Evolutionary conservation across 2,797 vertebrate species (phyloP), one percentile per base, ranked within the genome.

Genomic region (Siniperca scherzeri): DNA sequence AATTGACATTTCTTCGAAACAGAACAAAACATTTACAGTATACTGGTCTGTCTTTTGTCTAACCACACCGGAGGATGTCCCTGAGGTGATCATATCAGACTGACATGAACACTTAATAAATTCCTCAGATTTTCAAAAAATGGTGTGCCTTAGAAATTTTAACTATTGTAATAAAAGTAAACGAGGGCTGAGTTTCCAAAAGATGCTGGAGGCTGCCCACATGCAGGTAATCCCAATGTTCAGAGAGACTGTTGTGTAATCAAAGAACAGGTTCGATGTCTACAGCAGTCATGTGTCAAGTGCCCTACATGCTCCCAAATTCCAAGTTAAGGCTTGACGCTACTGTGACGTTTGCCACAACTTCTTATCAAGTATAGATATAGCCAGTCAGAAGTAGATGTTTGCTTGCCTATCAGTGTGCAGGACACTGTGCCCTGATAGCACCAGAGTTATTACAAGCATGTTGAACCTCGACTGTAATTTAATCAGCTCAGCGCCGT

Each of bases 211-310:
- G 21, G 22, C 75, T 38, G 25, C 40, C 30, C 36, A 60, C 84
- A 66, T 84, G 78, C 78, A 66, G 27, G 38, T 44, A 36, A 36
- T 2, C 48, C 16, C 22, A 36, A 30, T 30, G 56, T 40, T 59
- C 33, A 61, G 4, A 64, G 48, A 69, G 48, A 71, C 22, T 22
- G 46, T 61, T 77, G 59, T 72, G 70, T 74, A 80, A 74, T 42
- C 46, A 80, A 30, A 73, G 38, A 78, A 66, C 56, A 38, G 64
- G 70, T 77, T 55, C 5, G 27, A 33, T 30, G 21, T 44, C 48
- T 44, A 30, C 68, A 65, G 52, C 66, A 42, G 75, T 50, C 46
- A 17, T 16, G 27, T 66, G 33, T 52, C 53, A 68, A 59, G 66
- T 55, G 75, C 55, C 36, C 16, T n/a, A 33, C 38, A 50, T 55